These are phyloP conservation scores for Odocoileus virginianus DNA, from an alignment of 2,113 vertebrate genomes.

Conservation along the genomic window DNA sequence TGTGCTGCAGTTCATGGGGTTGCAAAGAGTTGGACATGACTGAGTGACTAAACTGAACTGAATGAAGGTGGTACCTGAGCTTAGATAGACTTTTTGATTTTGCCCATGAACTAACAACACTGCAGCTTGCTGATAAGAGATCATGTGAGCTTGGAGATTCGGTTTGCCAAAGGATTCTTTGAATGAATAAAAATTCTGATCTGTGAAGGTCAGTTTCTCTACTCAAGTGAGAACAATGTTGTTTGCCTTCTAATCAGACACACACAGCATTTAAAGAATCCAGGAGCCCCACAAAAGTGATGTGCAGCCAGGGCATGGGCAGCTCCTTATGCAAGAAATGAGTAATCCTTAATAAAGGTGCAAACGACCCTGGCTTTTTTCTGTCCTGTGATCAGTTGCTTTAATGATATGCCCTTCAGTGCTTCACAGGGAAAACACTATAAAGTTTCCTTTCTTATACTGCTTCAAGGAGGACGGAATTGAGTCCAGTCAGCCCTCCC, in stretches of 20 bases:
- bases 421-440: slow-evolving; percentile 32
- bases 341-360: slow-evolving; percentile 65
- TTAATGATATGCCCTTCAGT: slow-evolving; percentile 44
- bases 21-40: not conserved
- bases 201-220: slow-evolving; percentile 60
- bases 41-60: not conserved
- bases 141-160: slow-evolving; percentile 16
- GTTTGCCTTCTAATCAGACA: slow-evolving; percentile 60
- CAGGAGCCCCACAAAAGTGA: slow-evolving; percentile 23
- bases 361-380: slow-evolving; percentile 33
- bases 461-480: slow-evolving; percentile 49
- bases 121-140: not conserved
- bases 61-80: slow-evolving; percentile 11
- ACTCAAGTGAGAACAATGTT: slow-evolving; percentile 35
- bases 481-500: slow-evolving; percentile 34
- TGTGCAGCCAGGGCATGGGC: slow-evolving; percentile 15
- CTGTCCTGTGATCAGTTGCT: slow-evolving; percentile 45
- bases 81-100: slow-evolving; percentile 39
- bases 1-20: not conserved
- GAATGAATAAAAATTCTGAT: slow-evolving; percentile 32
- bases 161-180: slow-evolving; percentile 23
- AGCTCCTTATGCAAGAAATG: slow-evolving; percentile 52
- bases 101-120: slow-evolving; percentile 49
- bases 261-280: slow-evolving; percentile 37
- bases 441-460: slow-evolving; percentile 50